Conservation (phyloP, 2,888 invertebrate genomes). For the Hydropsyche betteni region DNA sequence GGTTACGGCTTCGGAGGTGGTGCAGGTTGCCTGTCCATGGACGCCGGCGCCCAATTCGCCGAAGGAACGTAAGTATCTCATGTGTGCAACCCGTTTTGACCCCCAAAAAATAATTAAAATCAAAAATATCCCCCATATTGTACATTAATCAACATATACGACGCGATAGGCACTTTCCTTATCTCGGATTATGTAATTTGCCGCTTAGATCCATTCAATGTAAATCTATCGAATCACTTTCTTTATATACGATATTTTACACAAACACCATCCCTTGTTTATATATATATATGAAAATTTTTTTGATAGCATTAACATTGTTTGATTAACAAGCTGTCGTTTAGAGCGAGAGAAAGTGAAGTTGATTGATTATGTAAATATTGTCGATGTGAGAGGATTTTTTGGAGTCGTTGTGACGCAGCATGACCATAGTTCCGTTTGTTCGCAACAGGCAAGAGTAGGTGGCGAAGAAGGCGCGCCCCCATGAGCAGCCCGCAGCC, state of each 20-base stretch:
- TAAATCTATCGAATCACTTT: slow-evolving; percentile 48
- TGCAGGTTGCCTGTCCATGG: slow-evolving; percentile 96
- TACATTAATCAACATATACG: slow-evolving; percentile 6
- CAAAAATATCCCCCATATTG: slow-evolving; percentile 56
- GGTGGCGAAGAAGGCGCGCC: slow-evolving; percentile 30
- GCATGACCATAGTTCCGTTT: slow-evolving; percentile 61
- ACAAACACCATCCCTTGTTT: too few relatives aligned
- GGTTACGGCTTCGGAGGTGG: slow-evolving; percentile 99
- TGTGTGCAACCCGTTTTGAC: slow-evolving; percentile 45
- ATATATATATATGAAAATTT: too few relatives aligned
- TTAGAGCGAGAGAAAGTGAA: not conserved
- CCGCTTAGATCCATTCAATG: slow-evolving; percentile 50
- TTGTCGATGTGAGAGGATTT: slow-evolving; percentile 43
- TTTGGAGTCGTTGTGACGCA: slow-evolving; percentile 58
- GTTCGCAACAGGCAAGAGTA: slow-evolving; percentile 51
- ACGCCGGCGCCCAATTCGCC: slow-evolving; percentile 78
- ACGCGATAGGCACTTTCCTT: slow-evolving; percentile 66
- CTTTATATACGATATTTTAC: slow-evolving; percentile 31
- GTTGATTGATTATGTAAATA: slow-evolving; percentile 45
- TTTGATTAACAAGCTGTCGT: slow-evolving; percentile 49
- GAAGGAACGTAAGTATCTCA: slow-evolving; percentile 75
- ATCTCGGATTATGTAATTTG: slow-evolving; percentile 56
- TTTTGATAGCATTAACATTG: slow-evolving; percentile 51
- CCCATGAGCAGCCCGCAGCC: slow-evolving; percentile 59
- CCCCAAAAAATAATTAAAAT: not conserved